Conservation (phyloP, 2,888 invertebrate species). For the Dyspetes luteomarginatus region DNA sequence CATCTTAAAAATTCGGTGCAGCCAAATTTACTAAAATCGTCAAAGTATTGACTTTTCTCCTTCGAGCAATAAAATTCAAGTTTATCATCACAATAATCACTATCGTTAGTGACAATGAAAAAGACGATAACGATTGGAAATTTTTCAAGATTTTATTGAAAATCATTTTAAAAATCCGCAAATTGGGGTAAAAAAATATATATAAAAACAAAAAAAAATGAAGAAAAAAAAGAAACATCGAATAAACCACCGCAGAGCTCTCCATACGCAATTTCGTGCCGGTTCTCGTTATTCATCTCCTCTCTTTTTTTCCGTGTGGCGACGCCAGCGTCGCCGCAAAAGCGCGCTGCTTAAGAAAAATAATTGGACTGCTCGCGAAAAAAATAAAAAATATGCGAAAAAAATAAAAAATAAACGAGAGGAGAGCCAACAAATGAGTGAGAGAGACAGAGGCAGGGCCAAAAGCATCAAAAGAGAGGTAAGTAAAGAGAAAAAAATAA, state of each 20-base stretch:
- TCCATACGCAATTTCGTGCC: slow-evolving; percentile 19
- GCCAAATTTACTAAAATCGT: too few relatives aligned
- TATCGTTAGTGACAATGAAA: too few relatives aligned
- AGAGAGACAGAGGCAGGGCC: neutral
- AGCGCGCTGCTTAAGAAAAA: slow-evolving; percentile 55
- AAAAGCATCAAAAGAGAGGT: slow-evolving; percentile 13
- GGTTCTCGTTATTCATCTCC: slow-evolving; percentile 35
- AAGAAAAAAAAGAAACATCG: slow-evolving; percentile 8
- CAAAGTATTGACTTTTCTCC: too few relatives aligned
- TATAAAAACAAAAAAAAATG: too few relatives aligned
- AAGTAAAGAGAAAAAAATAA: slow-evolving; percentile 50
- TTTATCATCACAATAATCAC: too few relatives aligned
- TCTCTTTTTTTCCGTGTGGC: slow-evolving; percentile 1
- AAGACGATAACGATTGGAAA: too few relatives aligned
- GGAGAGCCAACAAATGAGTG: slow-evolving; percentile 7
- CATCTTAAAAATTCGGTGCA: too few relatives aligned
- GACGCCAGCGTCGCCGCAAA: slow-evolving; percentile 2
- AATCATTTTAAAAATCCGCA: too few relatives aligned
- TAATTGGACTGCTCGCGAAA: slow-evolving; percentile 59
- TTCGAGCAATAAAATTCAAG: too few relatives aligned
- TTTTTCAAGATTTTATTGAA: too few relatives aligned
- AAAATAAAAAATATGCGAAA: slow-evolving; percentile 2
- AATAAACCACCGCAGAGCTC: slow-evolving; percentile 35
- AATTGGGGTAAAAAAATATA: neutral
- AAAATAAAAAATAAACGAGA: neutral